Conservation (phyloP, 2,888 invertebrate species). For the Drosophila infuscata region DNA sequence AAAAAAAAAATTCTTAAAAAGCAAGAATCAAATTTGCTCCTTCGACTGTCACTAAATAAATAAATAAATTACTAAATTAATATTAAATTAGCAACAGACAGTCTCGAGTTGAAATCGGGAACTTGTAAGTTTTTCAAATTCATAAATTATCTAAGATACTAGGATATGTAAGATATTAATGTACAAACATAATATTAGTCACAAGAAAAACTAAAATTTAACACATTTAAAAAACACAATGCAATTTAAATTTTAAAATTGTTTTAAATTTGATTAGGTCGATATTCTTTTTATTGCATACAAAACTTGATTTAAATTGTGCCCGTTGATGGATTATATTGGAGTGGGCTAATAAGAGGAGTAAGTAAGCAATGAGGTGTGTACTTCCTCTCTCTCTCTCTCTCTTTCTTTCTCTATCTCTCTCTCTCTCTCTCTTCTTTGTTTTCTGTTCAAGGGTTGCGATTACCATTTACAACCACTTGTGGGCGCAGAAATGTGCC, state of each 20-base stretch:
- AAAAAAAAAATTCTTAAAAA: too few relatives aligned
- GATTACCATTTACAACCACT: not conserved
- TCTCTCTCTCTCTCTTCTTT: not conserved
- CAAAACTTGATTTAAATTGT: not conserved
- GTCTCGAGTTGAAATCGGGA: not conserved
- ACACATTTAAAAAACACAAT: not conserved
- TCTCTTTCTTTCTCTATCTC: not conserved
- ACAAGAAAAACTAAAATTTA: not conserved
- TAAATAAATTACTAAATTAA: too few relatives aligned
- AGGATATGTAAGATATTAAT: not conserved
- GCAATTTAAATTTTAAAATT: not conserved
- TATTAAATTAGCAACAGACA: not conserved
- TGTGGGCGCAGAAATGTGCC: not conserved
- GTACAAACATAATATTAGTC: not conserved
- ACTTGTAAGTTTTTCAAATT: not conserved
- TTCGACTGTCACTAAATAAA: too few relatives aligned
- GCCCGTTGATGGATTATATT: conserved; percentile 15
- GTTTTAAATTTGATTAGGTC: too few relatives aligned
- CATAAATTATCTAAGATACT: not conserved
- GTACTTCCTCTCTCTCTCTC: not conserved
- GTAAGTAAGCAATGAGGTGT: not conserved
- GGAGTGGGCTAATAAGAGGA: not conserved
- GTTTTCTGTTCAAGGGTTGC: not conserved
- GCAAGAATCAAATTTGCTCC: too few relatives aligned
- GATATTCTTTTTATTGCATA: not conserved